These are phyloP conservation scores for Mustela lutreola DNA, from an alignment of 2,113 vertebrate species.

Conservation along the genomic window DNA sequence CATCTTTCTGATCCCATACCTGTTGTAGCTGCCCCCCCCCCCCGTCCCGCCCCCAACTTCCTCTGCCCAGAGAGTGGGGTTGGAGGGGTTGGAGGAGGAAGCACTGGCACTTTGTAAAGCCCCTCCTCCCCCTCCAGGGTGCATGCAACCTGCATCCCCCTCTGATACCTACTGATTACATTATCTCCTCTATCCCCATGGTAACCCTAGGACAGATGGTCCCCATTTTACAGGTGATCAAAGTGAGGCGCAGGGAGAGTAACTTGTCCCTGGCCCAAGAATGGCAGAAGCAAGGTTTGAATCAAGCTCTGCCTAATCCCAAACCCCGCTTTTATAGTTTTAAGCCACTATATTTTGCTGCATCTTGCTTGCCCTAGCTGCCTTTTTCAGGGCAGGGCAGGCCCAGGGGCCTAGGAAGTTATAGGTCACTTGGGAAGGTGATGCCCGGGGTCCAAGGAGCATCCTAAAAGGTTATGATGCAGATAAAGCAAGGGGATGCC, in stretches of 20 bases:
- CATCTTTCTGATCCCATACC: not conserved
- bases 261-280: not conserved
- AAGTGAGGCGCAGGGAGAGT: not conserved
- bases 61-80: too few relatives aligned
- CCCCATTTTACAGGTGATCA: not conserved
- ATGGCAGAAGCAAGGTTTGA: not conserved
- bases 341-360: not conserved
- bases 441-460: not conserved
- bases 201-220: not conserved
- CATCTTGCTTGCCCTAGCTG: not conserved
- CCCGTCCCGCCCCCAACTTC: too few relatives aligned
- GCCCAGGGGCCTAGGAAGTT: not conserved
- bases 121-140: rapidly evolving
- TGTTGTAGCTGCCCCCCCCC: not conserved
- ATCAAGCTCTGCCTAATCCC: not conserved
- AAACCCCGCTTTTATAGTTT: not conserved
- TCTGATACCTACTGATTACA: not conserved
- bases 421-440: not conserved
- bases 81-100: not conserved
- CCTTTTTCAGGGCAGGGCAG: not conserved
- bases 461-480: too few relatives aligned
- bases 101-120: not conserved
- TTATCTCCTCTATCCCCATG: not conserved
- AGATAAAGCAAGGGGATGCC: not conserved
- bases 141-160: not conserved